Evolutionary conservation across 2,888 invertebrate genomes (phyloP).

Genomic region (Boloria selene): DNA sequence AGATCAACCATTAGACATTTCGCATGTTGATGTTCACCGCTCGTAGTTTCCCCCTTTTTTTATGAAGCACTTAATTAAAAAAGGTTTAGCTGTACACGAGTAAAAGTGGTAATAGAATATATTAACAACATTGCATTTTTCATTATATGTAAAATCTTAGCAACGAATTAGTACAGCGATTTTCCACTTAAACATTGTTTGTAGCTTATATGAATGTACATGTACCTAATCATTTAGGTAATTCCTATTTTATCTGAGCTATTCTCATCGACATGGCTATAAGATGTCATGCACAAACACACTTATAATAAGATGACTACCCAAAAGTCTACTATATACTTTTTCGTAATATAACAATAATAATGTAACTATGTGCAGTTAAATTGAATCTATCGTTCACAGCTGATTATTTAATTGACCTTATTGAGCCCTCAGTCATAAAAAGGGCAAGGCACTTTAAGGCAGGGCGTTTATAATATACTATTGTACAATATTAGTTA

Average conservation of each 20-base stretch:
- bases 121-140: too few relatives aligned
- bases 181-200: too few relatives aligned
- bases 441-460: conserved; percentile 47
- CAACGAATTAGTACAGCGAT: too few relatives aligned
- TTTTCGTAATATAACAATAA: neutral
- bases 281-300: too few relatives aligned
- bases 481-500: neutral
- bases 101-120: too few relatives aligned
- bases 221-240: too few relatives aligned
- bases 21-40: conserved; percentile 21
- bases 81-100: neutral
- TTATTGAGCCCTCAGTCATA: conserved; percentile 57
- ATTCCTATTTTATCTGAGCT: too few relatives aligned
- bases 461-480: conserved; percentile 37
- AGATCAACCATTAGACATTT: conserved; percentile 1
- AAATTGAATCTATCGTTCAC: conserved; percentile 21
- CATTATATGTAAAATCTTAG: too few relatives aligned
- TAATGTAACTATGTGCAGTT: neutral
- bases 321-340: too few relatives aligned
- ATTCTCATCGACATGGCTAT: too few relatives aligned
- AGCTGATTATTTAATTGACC: conserved; percentile 70
- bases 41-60: neutral
- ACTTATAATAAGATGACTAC: too few relatives aligned
- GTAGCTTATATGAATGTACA: too few relatives aligned
- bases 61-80: neutral